Conservation (phyloP, 1,140 invertebrate genomes). For the Varroa destructor region DNA sequence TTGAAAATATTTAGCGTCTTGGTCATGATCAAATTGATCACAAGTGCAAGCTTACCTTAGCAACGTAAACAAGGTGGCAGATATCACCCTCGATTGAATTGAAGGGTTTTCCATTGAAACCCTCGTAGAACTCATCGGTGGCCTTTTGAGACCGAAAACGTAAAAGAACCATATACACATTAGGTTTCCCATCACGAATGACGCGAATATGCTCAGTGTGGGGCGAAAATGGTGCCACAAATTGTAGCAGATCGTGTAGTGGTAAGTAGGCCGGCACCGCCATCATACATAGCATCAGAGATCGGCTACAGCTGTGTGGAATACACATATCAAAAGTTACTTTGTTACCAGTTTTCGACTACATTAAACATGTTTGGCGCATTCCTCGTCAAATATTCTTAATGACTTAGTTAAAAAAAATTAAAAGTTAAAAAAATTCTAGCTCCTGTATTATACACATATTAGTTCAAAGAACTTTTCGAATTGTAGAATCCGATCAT, state of each 20-base stretch:
- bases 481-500: neutral
- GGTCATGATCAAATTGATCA: constrained; percentile 36
- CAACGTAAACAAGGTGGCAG: constrained; percentile 89
- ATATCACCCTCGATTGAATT: constrained; percentile 81
- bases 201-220: constrained; percentile 83
- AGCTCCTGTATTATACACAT: too few species aligned
- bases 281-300: constrained; percentile 70
- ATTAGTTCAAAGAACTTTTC: too few species aligned
- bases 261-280: constrained; percentile 82
- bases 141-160: constrained; percentile 59
- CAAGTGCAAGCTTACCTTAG: constrained; percentile 57
- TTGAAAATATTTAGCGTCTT: too few species aligned
- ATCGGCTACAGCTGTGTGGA: constrained; percentile 44
- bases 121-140: constrained; percentile 78
- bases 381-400: constrained; percentile 30
- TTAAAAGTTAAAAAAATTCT: neutral
- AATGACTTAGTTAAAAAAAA: neutral
- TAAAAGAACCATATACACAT: constrained; percentile 91
- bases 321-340: constrained; percentile 33
- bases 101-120: constrained; percentile 79
- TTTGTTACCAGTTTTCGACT: neutral
- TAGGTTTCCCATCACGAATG: constrained; percentile 64
- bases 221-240: constrained; percentile 75
- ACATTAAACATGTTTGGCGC: constrained; percentile 19
- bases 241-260: constrained; percentile 83